phyloP scores from a whole-genome alignment of 2,113 vertebrate species.

The Myrmophylax atrothorax region DNA sequence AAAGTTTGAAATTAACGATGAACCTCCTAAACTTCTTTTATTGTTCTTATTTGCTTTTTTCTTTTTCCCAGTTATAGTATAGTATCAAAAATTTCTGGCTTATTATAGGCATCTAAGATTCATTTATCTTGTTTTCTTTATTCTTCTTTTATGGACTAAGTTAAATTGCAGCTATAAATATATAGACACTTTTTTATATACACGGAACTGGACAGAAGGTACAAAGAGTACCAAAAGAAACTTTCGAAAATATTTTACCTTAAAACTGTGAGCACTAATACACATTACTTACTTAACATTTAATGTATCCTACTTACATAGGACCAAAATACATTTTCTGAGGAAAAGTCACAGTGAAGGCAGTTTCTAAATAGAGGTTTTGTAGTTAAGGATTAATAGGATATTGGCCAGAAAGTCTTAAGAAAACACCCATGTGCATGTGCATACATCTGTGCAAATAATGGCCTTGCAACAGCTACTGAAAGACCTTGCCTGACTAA shows the following conservation, averaged over 20 bases:
- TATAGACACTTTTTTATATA: rapidly evolving
- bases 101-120: background rate
- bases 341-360: background rate
- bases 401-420: background rate
- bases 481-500: background rate
- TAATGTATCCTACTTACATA: background rate
- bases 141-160: background rate
- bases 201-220: background rate
- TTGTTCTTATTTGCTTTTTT: background rate
- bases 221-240: background rate
- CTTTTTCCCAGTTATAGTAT: background rate
- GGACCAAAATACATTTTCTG: background rate
- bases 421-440: background rate
- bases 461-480: background rate
- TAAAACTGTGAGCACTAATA: background rate
- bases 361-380: background rate
- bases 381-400: background rate
- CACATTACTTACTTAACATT: background rate
- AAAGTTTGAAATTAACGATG: background rate
- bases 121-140: background rate
- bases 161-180: background rate
- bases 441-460: background rate
- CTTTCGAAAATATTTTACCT: background rate
- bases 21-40: rapidly evolving
- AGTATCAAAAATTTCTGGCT: background rate